Percentiles rank a stretch among this genome's conserved stretches.
phyloP scores from a whole-genome alignment of 2,113 vertebrate species.

The Charadrius vociferus region DNA sequence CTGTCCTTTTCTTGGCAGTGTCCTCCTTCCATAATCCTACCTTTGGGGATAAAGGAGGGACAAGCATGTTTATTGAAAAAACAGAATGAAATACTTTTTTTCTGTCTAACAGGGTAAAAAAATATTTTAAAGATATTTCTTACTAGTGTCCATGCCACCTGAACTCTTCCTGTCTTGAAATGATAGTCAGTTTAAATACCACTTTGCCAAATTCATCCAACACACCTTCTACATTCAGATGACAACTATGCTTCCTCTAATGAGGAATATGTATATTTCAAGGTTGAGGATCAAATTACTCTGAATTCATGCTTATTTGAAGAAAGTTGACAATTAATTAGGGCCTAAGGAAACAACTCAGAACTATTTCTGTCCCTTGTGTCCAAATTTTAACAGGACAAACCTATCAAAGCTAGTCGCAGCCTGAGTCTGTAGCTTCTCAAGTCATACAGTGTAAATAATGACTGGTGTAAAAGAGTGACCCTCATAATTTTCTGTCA shows the following conservation, averaged over 20 bases:
- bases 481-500: not conserved
- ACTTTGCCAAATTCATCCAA: not conserved
- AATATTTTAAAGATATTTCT: not conserved
- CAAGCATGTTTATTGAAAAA: not conserved
- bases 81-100: not conserved
- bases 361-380: not conserved
- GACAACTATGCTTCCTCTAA: not conserved
- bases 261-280: not conserved
- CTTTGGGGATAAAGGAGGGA: not conserved
- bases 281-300: not conserved
- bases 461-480: not conserved
- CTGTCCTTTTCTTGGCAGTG: not conserved
- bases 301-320: not conserved
- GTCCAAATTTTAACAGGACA: not conserved
- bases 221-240: not conserved
- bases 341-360: not conserved
- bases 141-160: not conserved
- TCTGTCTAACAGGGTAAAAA: not conserved
- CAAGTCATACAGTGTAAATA: not conserved
- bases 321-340: not conserved
- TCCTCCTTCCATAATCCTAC: not conserved
- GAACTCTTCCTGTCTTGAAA: not conserved
- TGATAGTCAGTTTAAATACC: not conserved
- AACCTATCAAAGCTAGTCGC: not conserved
- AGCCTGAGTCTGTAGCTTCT: not conserved